A percentile compares a stretch with the other conserved stretches of the same genome.
Evolutionary conservation across 2,113 vertebrate species (phyloP).

Genomic region (Hippocampus zosterae): DNA sequence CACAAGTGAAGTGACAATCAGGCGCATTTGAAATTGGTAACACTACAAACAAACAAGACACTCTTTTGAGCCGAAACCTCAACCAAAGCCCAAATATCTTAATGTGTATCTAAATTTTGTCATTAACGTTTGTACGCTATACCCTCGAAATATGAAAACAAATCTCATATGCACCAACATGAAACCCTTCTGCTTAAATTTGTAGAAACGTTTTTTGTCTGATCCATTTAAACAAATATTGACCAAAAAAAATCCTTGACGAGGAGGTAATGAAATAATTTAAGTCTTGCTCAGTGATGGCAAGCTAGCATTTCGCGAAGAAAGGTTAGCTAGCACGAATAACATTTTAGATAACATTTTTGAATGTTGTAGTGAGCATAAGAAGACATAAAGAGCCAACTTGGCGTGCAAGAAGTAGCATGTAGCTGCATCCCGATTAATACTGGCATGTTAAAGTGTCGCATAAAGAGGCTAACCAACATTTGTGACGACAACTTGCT

Average conservation of each 20-base stretch:
- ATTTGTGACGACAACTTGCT: background rate
- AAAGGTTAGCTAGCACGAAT: too few species aligned
- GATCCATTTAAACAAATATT: background rate
- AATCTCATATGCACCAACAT: too few species aligned
- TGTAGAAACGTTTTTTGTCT: background rate
- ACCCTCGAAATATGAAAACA: too few species aligned
- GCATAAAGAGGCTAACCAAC: background rate
- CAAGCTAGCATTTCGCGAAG: background rate
- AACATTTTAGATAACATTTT: too few species aligned
- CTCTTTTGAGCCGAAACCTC: background rate
- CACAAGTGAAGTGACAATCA: constrained; percentile 5
- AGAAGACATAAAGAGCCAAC: background rate
- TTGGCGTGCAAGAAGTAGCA: background rate
- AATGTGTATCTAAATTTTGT: background rate
- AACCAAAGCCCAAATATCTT: background rate
- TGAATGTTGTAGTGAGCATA: too few species aligned
- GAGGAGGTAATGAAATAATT: background rate
- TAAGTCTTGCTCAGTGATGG: background rate
- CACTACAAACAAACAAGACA: background rate
- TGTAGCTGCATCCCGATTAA: too few species aligned
- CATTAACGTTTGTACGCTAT: background rate
- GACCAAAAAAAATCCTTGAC: background rate
- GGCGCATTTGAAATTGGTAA: background rate
- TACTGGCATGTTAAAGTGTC: background rate
- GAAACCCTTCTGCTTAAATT: background rate